Conservation (phyloP, 1,140 invertebrate species). For the Drosophila sproati region DNA sequence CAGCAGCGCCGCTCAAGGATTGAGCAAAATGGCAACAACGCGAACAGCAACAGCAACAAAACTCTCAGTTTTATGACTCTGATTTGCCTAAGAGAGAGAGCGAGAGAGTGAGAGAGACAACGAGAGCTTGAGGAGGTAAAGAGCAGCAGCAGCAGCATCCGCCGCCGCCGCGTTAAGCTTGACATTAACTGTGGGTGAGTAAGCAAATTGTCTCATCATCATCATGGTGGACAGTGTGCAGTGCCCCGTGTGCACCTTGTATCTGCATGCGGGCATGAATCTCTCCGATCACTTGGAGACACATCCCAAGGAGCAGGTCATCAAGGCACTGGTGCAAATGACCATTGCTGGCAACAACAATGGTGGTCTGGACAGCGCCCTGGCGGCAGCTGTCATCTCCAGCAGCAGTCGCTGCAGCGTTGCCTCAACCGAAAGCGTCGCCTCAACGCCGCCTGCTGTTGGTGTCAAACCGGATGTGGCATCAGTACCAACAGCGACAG, state of each 20-base stretch:
- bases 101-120: constrained; percentile 18
- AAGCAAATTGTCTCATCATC: constrained; percentile 24
- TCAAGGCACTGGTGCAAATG: constrained; percentile 90
- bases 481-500: constrained; percentile 29
- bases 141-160: constrained; percentile 8
- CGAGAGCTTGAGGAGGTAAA: constrained; percentile 15
- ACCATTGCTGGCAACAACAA: constrained; percentile 62
- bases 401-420: constrained; percentile 6
- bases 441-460: not conserved
- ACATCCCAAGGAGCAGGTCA: constrained; percentile 94
- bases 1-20: constrained; percentile 58
- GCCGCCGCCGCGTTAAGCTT: constrained; percentile 19
- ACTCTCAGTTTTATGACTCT: constrained; percentile 69
- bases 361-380: constrained; percentile 40
- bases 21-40: constrained; percentile 63
- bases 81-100: constrained; percentile 16
- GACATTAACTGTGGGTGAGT: constrained; percentile 21
- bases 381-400: constrained; percentile 61
- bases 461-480: constrained; percentile 64
- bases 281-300: constrained; percentile 92
- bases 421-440: constrained; percentile 5
- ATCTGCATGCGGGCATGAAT: constrained; percentile 91
- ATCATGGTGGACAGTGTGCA: constrained; percentile 86
- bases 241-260: constrained; percentile 93
- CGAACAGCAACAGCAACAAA: constrained; percentile 25